A percentile compares a stretch with the other conserved stretches of the same genome.
phyloP scores from a whole-genome alignment of 2,888 invertebrate species.

The Morpho deidamia region DNA sequence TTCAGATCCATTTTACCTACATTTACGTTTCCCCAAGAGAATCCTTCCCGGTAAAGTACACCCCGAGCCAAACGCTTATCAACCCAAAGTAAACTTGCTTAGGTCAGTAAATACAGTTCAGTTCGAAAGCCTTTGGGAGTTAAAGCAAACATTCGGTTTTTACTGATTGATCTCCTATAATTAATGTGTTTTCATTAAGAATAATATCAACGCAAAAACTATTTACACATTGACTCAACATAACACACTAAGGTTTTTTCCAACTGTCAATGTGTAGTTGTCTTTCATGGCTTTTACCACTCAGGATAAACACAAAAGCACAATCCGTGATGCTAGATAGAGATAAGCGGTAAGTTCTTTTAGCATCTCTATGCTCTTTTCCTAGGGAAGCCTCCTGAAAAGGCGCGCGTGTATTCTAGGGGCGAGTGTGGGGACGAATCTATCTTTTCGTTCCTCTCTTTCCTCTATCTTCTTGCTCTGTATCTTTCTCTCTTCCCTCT shows the following conservation, averaged over 20 bases:
- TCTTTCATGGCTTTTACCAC: no score
- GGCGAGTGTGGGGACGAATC: not conserved
- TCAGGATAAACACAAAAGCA: no score
- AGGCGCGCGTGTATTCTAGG: no score
- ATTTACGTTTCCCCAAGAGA: conserved; percentile 6
- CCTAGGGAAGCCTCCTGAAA: no score
- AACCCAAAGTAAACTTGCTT: conserved; percentile 17
- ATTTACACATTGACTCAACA: no score
- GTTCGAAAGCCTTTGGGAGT: conserved; percentile 6
- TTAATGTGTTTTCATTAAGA: not conserved
- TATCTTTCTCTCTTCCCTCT: not conserved
- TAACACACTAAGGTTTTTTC: no score
- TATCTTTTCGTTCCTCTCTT: not conserved
- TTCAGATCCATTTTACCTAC: conserved; percentile 3
- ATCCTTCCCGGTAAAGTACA: conserved; percentile 1
- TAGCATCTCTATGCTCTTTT: no score
- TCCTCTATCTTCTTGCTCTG: not conserved
- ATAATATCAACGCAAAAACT: no score
- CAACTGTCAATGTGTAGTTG: no score
- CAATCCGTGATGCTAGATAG: no score
- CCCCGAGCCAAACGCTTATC: conserved; percentile 11
- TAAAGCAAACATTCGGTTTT: conserved; percentile 2
- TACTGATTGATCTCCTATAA: conserved; percentile 1
- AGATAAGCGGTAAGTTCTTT: no score
- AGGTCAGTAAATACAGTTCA: conserved; percentile 7